phyloP scores from a whole-genome alignment of 2,888 invertebrate genomes.

The Drosophila prostipennis region DNA sequence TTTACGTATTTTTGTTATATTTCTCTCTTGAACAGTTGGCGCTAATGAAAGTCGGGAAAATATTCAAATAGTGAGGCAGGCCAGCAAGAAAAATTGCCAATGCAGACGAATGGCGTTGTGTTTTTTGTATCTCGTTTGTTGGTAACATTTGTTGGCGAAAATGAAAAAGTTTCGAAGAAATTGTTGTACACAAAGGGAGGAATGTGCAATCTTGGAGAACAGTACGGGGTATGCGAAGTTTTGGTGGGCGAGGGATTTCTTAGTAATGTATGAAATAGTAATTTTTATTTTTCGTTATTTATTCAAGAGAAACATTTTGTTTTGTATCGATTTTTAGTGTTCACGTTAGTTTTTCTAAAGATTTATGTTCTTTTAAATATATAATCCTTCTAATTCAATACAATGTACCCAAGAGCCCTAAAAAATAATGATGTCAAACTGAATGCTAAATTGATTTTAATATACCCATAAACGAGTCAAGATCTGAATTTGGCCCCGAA shows the following conservation, averaged over 20 bases:
- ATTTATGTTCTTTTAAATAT: too few species aligned
- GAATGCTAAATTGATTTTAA: slow-evolving; percentile 75
- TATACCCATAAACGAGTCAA: slow-evolving; percentile 35
- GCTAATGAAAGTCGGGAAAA: slow-evolving; percentile 70
- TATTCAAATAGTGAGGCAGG: slow-evolving; percentile 43
- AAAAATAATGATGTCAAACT: slow-evolving; percentile 50
- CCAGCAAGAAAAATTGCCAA: slow-evolving; percentile 34
- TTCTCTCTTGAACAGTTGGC: slow-evolving; percentile 70
- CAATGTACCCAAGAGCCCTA: slow-evolving; percentile 38
- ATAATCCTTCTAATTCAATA: too few species aligned
- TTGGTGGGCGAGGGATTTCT: not conserved
- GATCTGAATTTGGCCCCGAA: not conserved
- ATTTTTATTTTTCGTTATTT: not conserved
- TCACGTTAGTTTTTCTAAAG: too few species aligned
- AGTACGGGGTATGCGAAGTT: not conserved
- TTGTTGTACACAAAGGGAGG: not conserved
- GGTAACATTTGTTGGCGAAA: slow-evolving; percentile 39
- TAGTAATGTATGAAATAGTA: not conserved
- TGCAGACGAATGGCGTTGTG: slow-evolving; percentile 1
- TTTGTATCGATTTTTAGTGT: not conserved
- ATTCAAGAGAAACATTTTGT: not conserved
- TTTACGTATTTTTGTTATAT: slow-evolving; percentile 78
- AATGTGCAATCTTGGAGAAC: not conserved
- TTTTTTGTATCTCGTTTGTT: slow-evolving; percentile 16
- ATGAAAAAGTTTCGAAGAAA: slow-evolving; percentile 22